These are phyloP conservation scores for Corythoichthys intestinalis DNA, from an alignment of 2,113 vertebrate species.

Conservation along the genomic window DNA sequence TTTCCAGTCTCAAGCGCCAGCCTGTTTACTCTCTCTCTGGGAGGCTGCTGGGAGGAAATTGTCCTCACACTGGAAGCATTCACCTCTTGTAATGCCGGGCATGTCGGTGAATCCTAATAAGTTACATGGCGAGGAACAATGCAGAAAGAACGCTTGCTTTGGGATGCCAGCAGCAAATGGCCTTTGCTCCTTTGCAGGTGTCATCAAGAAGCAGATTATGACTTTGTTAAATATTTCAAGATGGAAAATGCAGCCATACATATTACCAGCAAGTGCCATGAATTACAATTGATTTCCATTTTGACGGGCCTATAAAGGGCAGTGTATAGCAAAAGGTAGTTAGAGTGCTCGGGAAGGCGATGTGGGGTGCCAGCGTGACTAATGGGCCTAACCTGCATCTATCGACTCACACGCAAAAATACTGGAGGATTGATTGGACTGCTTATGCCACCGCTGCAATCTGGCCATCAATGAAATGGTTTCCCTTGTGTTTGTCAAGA, in stretches of 20 bases:
- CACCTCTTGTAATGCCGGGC: constrained; percentile 45
- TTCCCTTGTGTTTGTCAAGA: constrained; percentile 51
- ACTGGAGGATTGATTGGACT: constrained; percentile 67
- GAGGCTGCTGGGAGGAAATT: constrained; percentile 41
- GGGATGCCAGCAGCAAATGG: constrained; percentile 27
- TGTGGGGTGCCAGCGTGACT: constrained; percentile 64
- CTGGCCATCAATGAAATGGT: constrained; percentile 54
- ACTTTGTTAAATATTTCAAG: constrained; percentile 37
- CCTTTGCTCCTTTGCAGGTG: constrained; percentile 12
- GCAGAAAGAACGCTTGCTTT: constrained; percentile 41
- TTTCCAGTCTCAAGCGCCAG: constrained; percentile 26
- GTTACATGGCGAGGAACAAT: constrained; percentile 22
- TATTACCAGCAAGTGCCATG: constrained; percentile 23
- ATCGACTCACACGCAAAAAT: constrained; percentile 66
- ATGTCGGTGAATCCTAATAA: constrained; percentile 51
- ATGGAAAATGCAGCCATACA: constrained; percentile 21
- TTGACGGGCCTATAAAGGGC: constrained; percentile 10
- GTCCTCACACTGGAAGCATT: constrained; percentile 49
- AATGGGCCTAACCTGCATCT: constrained; percentile 62
- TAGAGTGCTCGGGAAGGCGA: constrained; percentile 29
- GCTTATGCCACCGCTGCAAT: constrained; percentile 60
- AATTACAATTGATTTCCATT: constrained; percentile 27
- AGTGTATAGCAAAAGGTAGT: constrained; percentile 27
- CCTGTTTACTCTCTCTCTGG: constrained; percentile 50
- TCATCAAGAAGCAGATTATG: constrained; percentile 28